Evolutionary conservation across 1,140 invertebrate species (phyloP).

Genomic region (Cataglyphis hispanica): DNA sequence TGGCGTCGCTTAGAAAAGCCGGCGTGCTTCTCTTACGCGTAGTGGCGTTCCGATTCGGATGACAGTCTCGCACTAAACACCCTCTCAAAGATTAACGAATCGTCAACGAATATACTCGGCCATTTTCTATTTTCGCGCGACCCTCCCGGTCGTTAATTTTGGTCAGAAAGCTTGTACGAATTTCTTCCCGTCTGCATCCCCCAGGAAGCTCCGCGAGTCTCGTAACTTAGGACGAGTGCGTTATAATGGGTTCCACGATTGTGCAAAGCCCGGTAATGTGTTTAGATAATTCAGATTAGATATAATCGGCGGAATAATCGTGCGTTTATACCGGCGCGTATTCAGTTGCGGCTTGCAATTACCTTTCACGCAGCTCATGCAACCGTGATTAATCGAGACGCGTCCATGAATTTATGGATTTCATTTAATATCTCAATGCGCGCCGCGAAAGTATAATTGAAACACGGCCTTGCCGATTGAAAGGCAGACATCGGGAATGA

Average conservation of each 20-base stretch:
- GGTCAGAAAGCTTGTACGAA: background rate
- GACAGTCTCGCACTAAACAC: slow-evolving; percentile 17
- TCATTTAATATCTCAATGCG: slow-evolving; percentile 78
- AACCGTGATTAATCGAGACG: slow-evolving; percentile 73
- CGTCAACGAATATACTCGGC: background rate
- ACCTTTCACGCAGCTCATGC: slow-evolving; percentile 64
- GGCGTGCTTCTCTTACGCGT: background rate
- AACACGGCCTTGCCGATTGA: slow-evolving; percentile 74
- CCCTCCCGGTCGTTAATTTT: slow-evolving; percentile 22
- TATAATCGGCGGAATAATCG: slow-evolving; percentile 70
- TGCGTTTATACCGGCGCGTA: slow-evolving; percentile 49
- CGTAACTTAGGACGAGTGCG: slow-evolving; percentile 44
- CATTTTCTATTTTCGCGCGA: background rate
- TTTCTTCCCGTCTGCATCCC: background rate
- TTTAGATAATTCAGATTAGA: slow-evolving; percentile 73
- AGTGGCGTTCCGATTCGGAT: background rate
- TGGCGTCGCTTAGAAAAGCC: background rate
- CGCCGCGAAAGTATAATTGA: slow-evolving; percentile 70
- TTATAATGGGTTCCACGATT: slow-evolving; percentile 69
- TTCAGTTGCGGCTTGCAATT: slow-evolving; percentile 59
- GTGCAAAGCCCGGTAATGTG: slow-evolving; percentile 56
- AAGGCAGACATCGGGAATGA: slow-evolving; percentile 63
- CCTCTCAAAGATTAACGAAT: slow-evolving; percentile 17
- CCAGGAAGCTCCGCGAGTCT: slow-evolving; percentile 34
- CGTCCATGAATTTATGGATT: slow-evolving; percentile 77